Base-by-base conservation (phyloP, 2,113 vertebrate genomes). In the Larimichthys crocea region DNA sequence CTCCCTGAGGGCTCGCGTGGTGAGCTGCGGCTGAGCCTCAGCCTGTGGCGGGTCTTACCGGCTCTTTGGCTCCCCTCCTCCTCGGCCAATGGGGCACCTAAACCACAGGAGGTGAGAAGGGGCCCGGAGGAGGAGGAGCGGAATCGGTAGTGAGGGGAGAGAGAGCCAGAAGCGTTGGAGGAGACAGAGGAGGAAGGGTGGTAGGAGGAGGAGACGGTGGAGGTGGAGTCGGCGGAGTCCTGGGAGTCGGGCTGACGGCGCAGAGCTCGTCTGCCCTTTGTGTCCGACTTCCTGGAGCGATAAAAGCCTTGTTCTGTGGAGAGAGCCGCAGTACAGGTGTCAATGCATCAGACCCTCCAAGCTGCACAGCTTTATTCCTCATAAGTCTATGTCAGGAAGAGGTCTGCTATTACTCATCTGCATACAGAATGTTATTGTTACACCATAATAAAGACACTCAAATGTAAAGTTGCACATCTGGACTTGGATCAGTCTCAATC, bases 1-100 rank as follows among this genome's bases (percentile, higher is more conserved):
- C 87, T 80, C 1, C 97, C 96, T 0, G 92, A 94, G 76, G 93
- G 87, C 86, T 97, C 97, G 74, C 96, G 96, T 1, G 97, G 97
- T 1, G 97, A 97, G 53, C 95, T 96, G 91, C 96, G 97, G 91
- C 96, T 96, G 53, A 95, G 96, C 89, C 97, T 95, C 86, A 97
- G 94, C 94, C 90, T 95, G 92, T 73, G 96, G 76, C 79, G 94
- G 78, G 79, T 96, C 95, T 89, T 97, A 85, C 2, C 94, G 11
- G 74, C 75, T 59, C 72, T 85, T 86, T 83, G 96, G 0, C 86
- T 73, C 55, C 88, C 95, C 0, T 81, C 84, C 0, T 12, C 74
- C 26, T 96, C 95, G 0, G 87, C 80, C 74, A 90, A 11, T 2
- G 90, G 0, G 85, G 22, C 70, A 57, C 91, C 93, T 44, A 92